Evolutionary conservation across 2,888 invertebrate genomes (phyloP), one percentile per base, ranked within the genome.

Genomic region (Eugnorisma glareosa): DNA sequence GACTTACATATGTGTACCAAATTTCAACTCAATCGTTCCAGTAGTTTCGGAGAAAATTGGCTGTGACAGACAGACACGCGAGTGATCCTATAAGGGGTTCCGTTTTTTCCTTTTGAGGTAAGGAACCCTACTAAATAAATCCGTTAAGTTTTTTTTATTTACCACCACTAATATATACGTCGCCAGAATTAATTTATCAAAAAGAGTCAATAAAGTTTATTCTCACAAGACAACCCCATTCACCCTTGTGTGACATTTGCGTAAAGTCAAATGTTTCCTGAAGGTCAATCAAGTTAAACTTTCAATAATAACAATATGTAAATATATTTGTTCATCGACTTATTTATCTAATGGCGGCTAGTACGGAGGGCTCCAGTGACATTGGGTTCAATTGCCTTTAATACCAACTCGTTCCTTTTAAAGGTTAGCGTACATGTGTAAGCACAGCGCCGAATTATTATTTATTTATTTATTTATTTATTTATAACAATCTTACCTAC

Each of bases 281-380:
- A 78, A 68, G 45, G 80, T 59, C 67, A 59, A 40, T 8, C 1
- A 66, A 69, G 80, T 79, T 37, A 66, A 72, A 40, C 45, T 37
- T 40, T 1, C 64, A 43, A 79, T 72, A 37, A 68, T 15, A 79
- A 67, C 1, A 66, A 51, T 71, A 81, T 72, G 79, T 66, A 79
- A 84, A 81, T 72, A n/a, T 31, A 8, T 71, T 71, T 21, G 40
- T 81, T 81, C 72, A 71, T 68, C 10, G 51, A 59, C 67, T 54
- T 54, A 84, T 80, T 80, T 79, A 40, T 54, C 15, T 66, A 69
- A 72, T 79, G 57, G 72, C 45, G 37, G 43, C 69, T 57, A 45
- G 66, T 48, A 66, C 80, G 2, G 15, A n/a, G 15, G 15, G 40
- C 13, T 37, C 68, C 43, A 66, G 37, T 83, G 51, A 43, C 48